Base-by-base conservation (phyloP, 2,113 vertebrate genomes). In the Petroica traversi region DNA sequence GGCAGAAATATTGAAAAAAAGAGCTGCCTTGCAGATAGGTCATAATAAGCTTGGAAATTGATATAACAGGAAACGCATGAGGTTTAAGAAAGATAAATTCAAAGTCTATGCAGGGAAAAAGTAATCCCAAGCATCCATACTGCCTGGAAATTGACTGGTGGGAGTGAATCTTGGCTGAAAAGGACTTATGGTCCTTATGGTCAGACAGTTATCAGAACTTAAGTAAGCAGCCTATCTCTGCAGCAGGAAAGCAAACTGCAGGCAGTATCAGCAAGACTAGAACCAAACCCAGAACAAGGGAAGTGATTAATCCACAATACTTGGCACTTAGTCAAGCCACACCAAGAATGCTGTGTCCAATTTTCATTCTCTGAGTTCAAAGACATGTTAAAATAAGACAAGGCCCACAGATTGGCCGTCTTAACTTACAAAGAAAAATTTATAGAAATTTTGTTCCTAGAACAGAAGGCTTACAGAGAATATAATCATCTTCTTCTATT, bases 341-440 rank as follows among this genome's bases (percentile, higher is more conserved):
- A 68, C 3, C 14, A 72, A 51, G 17, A 68, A 64, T 0, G 0
- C 3, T 25, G 18, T 24, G 13, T 40, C 14, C 22, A 52, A 10
- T 34, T 81, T 69, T 87, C 3, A 0, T 78, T 24, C 55, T 54
- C 29, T 19, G 28, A 14, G 2, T 54, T 61, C 40, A 66, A 59
- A 68, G 25, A 59, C 9, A 38, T 19, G 16, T 12, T 72, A 92
- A 55, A 72, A 68, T 46, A 34, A 16, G 6, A 45, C 11, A 29
- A 3, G 12, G 15, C 28, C 26, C 19, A 58, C 34, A 18, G 4
- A 5, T 6, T 34, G 12, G 22, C 51, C 5, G 78, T 38, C 23
- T 49, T 76, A 61, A 46, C 4, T 58, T 55, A 40, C 2, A 40
- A 78, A n/a, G 28, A 61, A 34, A 62, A 11, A 36, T 7, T 66